Base-by-base conservation (phyloP, 2,888 invertebrate genomes). In the Drosophila austrosaltans region DNA sequence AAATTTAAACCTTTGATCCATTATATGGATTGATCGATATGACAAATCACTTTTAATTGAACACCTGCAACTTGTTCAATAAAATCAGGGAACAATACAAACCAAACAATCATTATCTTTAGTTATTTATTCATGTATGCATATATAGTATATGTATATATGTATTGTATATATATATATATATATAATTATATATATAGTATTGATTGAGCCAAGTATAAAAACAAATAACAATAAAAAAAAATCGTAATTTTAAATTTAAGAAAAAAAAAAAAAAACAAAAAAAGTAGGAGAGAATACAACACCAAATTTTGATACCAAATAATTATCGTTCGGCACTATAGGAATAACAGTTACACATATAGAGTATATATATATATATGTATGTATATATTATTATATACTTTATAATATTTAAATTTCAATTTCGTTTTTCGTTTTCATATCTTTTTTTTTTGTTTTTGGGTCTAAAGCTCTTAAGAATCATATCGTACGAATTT, bases 191-290 rank as follows among this genome's bases (percentile, higher is more conserved):
- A 59, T 60, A 53, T 73, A 71, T 70, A 71, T 82, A 69, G 67
- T 76, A 74, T 77, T 82, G 60, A 73, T 82, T 79, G 87, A 82
- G 82, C 80, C 76, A 77, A 77, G 73, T 79, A 79, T 85, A 87
- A 85, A 87, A 87, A 87, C 86, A 82, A 87, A 87, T 82, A 82
- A 82, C 82, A 82, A 87, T 82, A 79, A 84, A 84, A 81, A 82
- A 81, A 78, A 61, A 54, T 67, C 78, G 82, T 85, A 80, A 36
- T 59, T 68, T 39, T 73, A 72, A 74, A 74, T 67, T 73, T 75
- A 72, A 62, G 53, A 40, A 62, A 57, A 58, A 53, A 8, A 61
- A 58, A 28, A 40, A 30, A 22, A 28, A 22, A 16, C 16, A 57
- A 36, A 42, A 53, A 39, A 63, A 54, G 16, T 39, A 30, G 39